Conservation (phyloP, 2,797 vertebrate species). For the Eremophila alpestris region DNA sequence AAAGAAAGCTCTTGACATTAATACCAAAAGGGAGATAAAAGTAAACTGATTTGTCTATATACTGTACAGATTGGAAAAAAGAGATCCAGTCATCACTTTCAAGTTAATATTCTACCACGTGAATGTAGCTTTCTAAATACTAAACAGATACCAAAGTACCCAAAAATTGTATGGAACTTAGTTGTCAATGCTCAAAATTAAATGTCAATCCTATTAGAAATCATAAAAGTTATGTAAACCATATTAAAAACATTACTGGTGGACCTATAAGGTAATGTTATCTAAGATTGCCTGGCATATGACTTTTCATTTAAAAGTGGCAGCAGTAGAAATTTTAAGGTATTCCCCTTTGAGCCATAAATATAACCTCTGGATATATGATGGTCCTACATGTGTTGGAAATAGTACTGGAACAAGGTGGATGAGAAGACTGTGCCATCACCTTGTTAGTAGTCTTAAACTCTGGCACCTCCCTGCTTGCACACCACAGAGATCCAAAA, state of each 20-base stretch:
- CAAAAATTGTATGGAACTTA: not conserved
- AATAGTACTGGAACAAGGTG: not conserved
- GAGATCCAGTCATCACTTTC: not conserved
- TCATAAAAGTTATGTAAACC: not conserved
- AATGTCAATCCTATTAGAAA: not conserved
- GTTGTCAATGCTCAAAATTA: not conserved
- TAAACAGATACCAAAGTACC: not conserved
- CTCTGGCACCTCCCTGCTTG: not conserved
- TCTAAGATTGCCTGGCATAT: not conserved
- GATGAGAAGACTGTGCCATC: not conserved
- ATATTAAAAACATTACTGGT: fast-evolving
- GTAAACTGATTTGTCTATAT: not conserved
- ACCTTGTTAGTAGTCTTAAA: not conserved
- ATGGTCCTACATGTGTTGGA: not conserved
- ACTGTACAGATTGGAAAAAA: not conserved
- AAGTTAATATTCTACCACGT: not conserved
- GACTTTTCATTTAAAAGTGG: not conserved
- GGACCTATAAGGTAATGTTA: not conserved
- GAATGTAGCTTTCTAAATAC: not conserved
- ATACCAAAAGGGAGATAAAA: not conserved
- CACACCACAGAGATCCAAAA: not conserved
- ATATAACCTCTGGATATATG: not conserved
- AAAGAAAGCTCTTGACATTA: not conserved
- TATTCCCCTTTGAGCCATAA: not conserved
- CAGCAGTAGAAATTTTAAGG: not conserved